phyloP scores from a whole-genome alignment of 1,140 invertebrate genomes.

The Zaprionus vittiger region DNA sequence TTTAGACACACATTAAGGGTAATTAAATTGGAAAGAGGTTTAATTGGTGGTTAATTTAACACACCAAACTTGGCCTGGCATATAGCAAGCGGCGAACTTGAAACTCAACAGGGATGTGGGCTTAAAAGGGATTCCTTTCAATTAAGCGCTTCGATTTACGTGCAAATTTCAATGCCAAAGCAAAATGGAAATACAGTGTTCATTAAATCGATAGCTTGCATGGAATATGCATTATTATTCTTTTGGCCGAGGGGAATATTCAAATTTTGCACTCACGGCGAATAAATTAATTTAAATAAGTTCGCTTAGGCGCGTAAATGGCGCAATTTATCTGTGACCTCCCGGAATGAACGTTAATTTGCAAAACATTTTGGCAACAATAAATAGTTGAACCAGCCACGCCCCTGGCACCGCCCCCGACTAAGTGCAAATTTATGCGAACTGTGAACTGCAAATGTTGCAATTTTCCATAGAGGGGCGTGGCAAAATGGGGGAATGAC shows the following conservation, averaged over 20 bases:
- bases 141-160: neutral
- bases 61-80: neutral
- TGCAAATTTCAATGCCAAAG: slow-evolving; percentile 1
- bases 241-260: neutral
- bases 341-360: slow-evolving; percentile 59
- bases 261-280: slow-evolving; percentile 3
- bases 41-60: neutral
- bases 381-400: neutral
- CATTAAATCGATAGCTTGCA: slow-evolving; percentile 9
- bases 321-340: slow-evolving; percentile 51
- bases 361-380: slow-evolving; percentile 54
- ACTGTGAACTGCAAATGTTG: slow-evolving; percentile 49
- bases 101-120: neutral
- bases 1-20: neutral
- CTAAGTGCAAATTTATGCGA: slow-evolving; percentile 64
- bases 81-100: neutral
- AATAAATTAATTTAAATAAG: slow-evolving; percentile 51
- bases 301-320: slow-evolving; percentile 32
- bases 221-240: slow-evolving; percentile 13
- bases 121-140: neutral
- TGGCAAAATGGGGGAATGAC: neutral
- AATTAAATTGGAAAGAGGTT: neutral
- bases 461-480: slow-evolving; percentile 17
- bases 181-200: neutral
- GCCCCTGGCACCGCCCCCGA: neutral